Percentiles rank a stretch among this genome's conserved stretches.
Evolutionary conservation across 2,797 vertebrate genomes (phyloP).

Genomic region (Centroberyx gerrardi): DNA sequence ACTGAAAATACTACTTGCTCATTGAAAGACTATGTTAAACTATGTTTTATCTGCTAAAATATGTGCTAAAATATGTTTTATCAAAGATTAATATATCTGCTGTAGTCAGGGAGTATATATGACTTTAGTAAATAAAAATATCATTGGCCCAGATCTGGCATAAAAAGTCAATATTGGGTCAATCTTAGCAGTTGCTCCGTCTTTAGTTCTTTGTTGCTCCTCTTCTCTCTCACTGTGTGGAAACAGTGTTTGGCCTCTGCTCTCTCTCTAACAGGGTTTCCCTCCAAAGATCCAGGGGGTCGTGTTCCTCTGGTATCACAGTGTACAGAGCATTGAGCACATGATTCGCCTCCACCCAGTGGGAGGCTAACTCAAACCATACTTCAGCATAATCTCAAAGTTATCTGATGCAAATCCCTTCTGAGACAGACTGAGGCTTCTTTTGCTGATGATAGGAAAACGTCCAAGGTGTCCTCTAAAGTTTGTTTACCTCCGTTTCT

Average conservation of each 20-base stretch:
- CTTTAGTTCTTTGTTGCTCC: background rate
- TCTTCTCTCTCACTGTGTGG: background rate
- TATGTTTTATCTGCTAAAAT: too few relatives aligned
- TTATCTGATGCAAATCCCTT: conserved; percentile 69
- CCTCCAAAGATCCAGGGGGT: conserved; percentile 23
- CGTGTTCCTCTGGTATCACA: conserved; percentile 39
- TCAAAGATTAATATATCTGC: too few relatives aligned
- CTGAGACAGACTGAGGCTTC: conserved; percentile 27
- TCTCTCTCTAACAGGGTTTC: conserved; percentile 16
- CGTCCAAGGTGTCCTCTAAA: conserved; percentile 70
- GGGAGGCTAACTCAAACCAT: conserved; percentile 43
- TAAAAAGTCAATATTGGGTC: too few relatives aligned
- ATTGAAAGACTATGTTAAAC: background rate
- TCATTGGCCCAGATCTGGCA: too few relatives aligned
- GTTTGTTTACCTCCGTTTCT: conserved; percentile 58
- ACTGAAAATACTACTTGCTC: background rate
- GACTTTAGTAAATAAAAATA: too few relatives aligned
- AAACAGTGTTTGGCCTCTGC: background rate
- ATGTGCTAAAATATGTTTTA: too few relatives aligned
- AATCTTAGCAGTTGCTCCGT: too few relatives aligned
- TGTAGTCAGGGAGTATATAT: too few relatives aligned
- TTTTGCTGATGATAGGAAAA: conserved; percentile 65
- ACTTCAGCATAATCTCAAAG: conserved; percentile 44
- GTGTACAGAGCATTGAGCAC: conserved; percentile 32
- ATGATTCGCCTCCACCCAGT: conserved; percentile 43